Conservation (phyloP, 2,888 invertebrate genomes). For the Teleogryllus oceanicus region DNA sequence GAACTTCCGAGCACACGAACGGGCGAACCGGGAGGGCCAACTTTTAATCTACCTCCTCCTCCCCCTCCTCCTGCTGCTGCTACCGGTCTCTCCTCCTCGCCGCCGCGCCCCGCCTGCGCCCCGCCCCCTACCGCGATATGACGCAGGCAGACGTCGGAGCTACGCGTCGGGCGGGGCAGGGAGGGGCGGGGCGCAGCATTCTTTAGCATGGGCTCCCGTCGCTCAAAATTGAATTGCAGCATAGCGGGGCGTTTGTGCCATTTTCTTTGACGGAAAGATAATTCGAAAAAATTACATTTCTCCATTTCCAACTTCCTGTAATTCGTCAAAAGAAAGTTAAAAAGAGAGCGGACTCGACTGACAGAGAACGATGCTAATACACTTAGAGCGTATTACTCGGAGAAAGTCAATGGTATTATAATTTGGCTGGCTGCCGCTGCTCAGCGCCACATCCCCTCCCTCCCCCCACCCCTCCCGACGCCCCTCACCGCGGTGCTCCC, state of each 20-base stretch:
- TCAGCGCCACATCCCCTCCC: slow-evolving; percentile 88
- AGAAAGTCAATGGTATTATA: slow-evolving; percentile 33
- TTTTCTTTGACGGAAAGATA: slow-evolving; percentile 36
- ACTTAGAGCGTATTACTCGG: slow-evolving; percentile 36
- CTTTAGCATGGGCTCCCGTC: slow-evolving; percentile 30
- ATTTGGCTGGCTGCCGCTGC: slow-evolving; percentile 44
- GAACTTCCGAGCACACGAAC: slow-evolving; percentile 28
- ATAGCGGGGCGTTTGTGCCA: slow-evolving; percentile 35
- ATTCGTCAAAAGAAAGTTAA: slow-evolving; percentile 37
- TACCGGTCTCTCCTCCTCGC: not conserved
- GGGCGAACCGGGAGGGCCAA: not conserved
- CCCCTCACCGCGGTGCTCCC: slow-evolving; percentile 91
- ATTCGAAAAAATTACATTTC: slow-evolving; percentile 38
- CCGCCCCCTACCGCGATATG: not conserved
- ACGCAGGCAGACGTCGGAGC: not conserved
- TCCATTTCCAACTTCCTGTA: slow-evolving; percentile 38
- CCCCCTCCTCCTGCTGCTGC: not conserved
- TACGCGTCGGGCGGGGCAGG: not conserved
- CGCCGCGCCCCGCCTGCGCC: not conserved
- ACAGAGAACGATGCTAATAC: slow-evolving; percentile 33
- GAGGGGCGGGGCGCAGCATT: slow-evolving; percentile 19
- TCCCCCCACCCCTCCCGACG: slow-evolving; percentile 66
- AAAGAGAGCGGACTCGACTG: slow-evolving; percentile 23
- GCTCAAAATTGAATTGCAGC: slow-evolving; percentile 33
- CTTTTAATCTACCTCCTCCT: not conserved